Percentiles rank a stretch among this genome's conserved stretches.
These are phyloP conservation scores for Glaucidium brasilianum DNA, from an alignment of 2,113 vertebrate genomes.

Conservation along the genomic window DNA sequence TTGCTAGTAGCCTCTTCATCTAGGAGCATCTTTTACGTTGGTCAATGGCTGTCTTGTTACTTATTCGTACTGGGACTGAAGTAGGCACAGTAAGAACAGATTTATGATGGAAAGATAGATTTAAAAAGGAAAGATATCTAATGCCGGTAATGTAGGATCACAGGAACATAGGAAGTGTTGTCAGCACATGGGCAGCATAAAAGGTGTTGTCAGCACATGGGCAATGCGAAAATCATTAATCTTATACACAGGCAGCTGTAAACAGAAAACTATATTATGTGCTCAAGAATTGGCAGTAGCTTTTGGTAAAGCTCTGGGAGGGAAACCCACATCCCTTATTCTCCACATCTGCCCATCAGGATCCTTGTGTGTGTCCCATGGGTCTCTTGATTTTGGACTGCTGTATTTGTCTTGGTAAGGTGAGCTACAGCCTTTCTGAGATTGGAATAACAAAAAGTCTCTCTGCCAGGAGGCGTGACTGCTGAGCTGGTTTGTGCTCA, in stretches of 20 bases:
- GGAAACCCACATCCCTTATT: not conserved
- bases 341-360: not conserved
- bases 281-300: not conserved
- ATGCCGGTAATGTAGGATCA: not conserved
- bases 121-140: not conserved
- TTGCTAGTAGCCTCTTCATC: not conserved
- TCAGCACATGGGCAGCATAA: not conserved
- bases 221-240: not conserved
- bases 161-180: not conserved
- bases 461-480: not conserved
- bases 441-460: not conserved
- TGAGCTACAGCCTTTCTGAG: not conserved
- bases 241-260: not conserved
- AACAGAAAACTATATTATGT: not conserved
- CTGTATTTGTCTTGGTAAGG: not conserved
- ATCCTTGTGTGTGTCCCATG: not conserved
- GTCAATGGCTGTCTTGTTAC: not conserved
- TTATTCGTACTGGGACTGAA: not conserved
- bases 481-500: not conserved
- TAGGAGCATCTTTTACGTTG: not conserved
- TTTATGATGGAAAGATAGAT: not conserved
- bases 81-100: not conserved
- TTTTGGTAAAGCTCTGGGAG: not conserved
- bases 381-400: not conserved
- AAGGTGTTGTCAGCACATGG: not conserved